Evolutionary conservation across 1,140 invertebrate species (phyloP), one percentile per base, ranked within the genome.

Genomic region (Trichonephila clavata): DNA sequence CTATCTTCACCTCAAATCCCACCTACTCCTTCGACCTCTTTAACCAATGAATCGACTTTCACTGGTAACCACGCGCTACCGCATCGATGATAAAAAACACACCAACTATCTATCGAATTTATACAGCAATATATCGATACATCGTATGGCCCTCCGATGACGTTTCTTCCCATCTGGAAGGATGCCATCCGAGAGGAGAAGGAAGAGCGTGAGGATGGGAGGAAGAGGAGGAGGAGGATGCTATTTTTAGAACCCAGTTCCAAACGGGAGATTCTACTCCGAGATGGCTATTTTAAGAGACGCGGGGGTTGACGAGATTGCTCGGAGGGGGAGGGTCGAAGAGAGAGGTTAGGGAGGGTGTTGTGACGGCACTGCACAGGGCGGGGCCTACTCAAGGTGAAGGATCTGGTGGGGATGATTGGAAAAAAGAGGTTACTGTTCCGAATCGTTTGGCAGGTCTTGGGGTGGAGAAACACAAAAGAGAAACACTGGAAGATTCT

Each of bases 161-260:
- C 27, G 7, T 32, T 20, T 39, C 10, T 10, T 13, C 50, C n/a
- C 84, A 86, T 50, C 27, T 20, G 84, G 27, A 32, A 59, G 59
- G 57, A 59, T 32, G 84, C 43, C 83, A 57, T 24, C 81, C 81
- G 39, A 32, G 57, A 24, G n/a, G 18, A 57, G 50, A 7, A 50
- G 50, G 50, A 50, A 50, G 50, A 50, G 50, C 50, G 57, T 61
- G 21, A 39, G 18, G 86, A 8, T 32, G 61, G 32, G 20, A 60
- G 21, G 50, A 13, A 50, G 27, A 39, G 60, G 60, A 18, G 43
- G 86, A 68, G 59, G 63, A 57, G 43, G 71, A 50, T 68, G 20
- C 86, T 88, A 88, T 88, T 88, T 88, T 88, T 88, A 88, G 86
- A 68, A 14, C 21, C 18, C 59, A 18, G 84, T 50, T 86, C 84